A percentile compares a stretch with the other conserved stretches of the same genome.
Conservation (phyloP, 2,888 invertebrate species). For the Chrysolina americana region DNA sequence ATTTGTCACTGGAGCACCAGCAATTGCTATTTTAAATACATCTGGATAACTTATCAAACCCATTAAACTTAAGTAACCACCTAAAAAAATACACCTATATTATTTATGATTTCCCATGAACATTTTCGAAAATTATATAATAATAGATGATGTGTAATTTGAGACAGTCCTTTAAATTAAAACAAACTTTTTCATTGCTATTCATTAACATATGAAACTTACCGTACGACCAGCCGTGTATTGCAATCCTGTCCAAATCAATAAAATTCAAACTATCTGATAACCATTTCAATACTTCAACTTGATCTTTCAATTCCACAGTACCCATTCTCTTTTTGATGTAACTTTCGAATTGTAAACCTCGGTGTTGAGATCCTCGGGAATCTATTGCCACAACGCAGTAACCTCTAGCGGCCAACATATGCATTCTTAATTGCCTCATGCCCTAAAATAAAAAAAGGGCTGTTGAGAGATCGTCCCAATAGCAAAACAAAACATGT, state of each 20-base stretch:
- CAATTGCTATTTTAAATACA: slow-evolving; percentile 94
- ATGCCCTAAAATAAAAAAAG: slow-evolving; percentile 76
- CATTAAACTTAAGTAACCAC: slow-evolving; percentile 95
- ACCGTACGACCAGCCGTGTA: slow-evolving; percentile 99
- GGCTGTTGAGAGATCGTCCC: too few species aligned
- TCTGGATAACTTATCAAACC: slow-evolving; percentile 93
- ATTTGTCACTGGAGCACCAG: slow-evolving; percentile 97
- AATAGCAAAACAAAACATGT: too few species aligned
- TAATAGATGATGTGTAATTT: too few species aligned
- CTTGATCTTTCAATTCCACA: slow-evolving; percentile 94
- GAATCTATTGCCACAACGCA: slow-evolving; percentile 97
- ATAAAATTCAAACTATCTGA: slow-evolving; percentile 89
- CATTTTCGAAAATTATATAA: too few species aligned
- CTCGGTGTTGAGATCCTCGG: slow-evolving; percentile 94
- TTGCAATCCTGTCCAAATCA: slow-evolving; percentile 92
- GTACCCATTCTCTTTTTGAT: slow-evolving; percentile 93
- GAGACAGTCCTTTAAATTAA: too few species aligned
- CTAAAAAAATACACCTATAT: slow-evolving; percentile 64
- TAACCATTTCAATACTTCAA: slow-evolving; percentile 90
- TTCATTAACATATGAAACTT: slow-evolving; percentile 46
- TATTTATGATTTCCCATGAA: too few species aligned
- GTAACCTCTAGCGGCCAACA: slow-evolving; percentile 95
- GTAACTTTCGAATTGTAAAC: slow-evolving; percentile 92
- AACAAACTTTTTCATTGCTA: too few species aligned
- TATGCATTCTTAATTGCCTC: slow-evolving; percentile 92